A percentile compares a stretch with the other conserved stretches of the same genome.
Evolutionary conservation across 1,140 invertebrate genomes (phyloP).

Genomic region (Ganaspis sp.): DNA sequence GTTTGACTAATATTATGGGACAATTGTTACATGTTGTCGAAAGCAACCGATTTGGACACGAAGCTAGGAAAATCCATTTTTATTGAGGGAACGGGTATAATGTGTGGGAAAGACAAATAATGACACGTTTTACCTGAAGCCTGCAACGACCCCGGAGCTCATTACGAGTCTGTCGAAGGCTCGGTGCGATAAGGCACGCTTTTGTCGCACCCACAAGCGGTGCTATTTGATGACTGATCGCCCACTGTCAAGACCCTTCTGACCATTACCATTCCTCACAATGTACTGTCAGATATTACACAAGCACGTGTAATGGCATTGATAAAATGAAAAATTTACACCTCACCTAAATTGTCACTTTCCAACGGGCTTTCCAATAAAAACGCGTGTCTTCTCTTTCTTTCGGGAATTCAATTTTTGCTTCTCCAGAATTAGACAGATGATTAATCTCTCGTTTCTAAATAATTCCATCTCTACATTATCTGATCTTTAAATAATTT

Average conservation of each 20-base stretch:
- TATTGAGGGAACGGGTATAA: background rate
- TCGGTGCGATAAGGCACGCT: constrained; percentile 50
- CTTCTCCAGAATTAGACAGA: too few relatives aligned
- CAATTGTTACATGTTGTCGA: too few relatives aligned
- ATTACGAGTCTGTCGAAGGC: constrained; percentile 37
- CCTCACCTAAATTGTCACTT: background rate
- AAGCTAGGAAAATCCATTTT: background rate
- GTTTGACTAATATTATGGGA: too few relatives aligned
- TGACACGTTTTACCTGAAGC: constrained; percentile 6
- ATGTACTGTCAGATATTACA: background rate
- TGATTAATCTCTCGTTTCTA: too few relatives aligned
- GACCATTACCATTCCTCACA: constrained; percentile 55
- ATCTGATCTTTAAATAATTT: too few relatives aligned
- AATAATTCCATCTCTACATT: too few relatives aligned
- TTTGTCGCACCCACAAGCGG: constrained; percentile 43
- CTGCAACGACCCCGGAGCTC: constrained; percentile 10
- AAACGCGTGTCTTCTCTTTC: too few relatives aligned
- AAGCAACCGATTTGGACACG: constrained; percentile 12
- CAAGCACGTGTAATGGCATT: constrained; percentile 41
- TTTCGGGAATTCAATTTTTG: too few relatives aligned
- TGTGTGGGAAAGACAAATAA: background rate
- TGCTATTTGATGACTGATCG: constrained; percentile 56
- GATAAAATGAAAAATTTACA: constrained; percentile 4
- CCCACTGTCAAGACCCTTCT: constrained; percentile 47
- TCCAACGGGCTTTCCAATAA: background rate